Evolutionary conservation across 2,888 invertebrate genomes (phyloP).

Genomic region (Pseudoips prasinana): DNA sequence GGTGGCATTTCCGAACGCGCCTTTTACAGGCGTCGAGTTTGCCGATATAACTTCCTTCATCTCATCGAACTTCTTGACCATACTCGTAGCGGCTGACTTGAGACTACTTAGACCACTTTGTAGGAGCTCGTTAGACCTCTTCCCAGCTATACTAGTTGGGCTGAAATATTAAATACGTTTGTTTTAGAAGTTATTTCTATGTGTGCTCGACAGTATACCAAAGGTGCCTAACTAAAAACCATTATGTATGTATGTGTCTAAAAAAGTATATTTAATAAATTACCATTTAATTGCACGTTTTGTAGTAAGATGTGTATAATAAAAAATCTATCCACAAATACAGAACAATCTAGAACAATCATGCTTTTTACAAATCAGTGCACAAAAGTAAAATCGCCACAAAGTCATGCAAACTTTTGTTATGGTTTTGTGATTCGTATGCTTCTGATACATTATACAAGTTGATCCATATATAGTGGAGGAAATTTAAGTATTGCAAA

Average conservation of each 20-base stretch:
- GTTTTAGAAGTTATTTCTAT: too few species aligned
- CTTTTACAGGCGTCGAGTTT: slow-evolving; percentile 92
- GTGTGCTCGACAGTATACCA: too few species aligned
- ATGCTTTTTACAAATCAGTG: slow-evolving; percentile 29
- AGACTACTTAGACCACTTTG: slow-evolving; percentile 93
- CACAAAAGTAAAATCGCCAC: slow-evolving; percentile 13
- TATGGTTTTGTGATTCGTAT: too few species aligned
- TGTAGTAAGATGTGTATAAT: too few species aligned
- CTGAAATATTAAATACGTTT: slow-evolving; percentile 74
- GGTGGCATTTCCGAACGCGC: slow-evolving; percentile 74
- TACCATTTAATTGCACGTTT: too few species aligned
- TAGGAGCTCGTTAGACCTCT: slow-evolving; percentile 93
- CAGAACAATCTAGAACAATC: slow-evolving; percentile 20
- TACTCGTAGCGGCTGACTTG: slow-evolving; percentile 91
- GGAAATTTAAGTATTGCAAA: too few species aligned
- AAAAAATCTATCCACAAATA: too few species aligned
- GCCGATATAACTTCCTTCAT: slow-evolving; percentile 95
- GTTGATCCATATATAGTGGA: too few species aligned
- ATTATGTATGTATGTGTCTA: too few species aligned
- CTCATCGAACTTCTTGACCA: slow-evolving; percentile 94
- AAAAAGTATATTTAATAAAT: too few species aligned
- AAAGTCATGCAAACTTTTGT: slow-evolving; percentile 22
- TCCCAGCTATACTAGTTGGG: slow-evolving; percentile 90
- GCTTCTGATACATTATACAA: too few species aligned
- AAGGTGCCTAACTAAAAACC: too few species aligned